These are phyloP conservation scores for Thalpophila matura DNA, from an alignment of 2,888 invertebrate species.

Conservation along the genomic window DNA sequence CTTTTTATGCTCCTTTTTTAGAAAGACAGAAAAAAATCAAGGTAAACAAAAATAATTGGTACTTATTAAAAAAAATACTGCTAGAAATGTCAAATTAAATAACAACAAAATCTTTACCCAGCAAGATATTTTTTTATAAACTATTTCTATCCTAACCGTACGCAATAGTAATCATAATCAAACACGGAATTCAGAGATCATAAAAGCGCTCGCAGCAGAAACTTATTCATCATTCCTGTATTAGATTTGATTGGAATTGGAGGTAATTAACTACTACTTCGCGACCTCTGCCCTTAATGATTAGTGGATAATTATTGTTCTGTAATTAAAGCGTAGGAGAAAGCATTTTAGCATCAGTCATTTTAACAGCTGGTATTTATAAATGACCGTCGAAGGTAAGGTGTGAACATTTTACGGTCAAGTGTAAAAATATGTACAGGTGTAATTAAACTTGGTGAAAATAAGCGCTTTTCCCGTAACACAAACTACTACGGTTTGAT, in stretches of 20 bases:
- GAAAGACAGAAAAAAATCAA: too few species aligned
- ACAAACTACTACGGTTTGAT: too few species aligned
- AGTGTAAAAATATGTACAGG: too few species aligned
- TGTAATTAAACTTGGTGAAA: too few species aligned
- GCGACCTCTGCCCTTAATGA: conserved; percentile 26
- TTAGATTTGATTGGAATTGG: conserved; percentile 23
- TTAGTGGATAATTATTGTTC: background rate
- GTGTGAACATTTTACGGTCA: background rate
- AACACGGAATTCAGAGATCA: background rate
- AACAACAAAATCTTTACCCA: too few species aligned
- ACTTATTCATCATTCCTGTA: background rate
- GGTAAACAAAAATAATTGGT: too few species aligned
- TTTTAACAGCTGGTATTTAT: conserved; percentile 3
- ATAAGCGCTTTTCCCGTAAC: too few species aligned
- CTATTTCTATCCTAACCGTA: background rate
- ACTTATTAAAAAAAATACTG: too few species aligned
- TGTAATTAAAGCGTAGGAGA: conserved; percentile 25
- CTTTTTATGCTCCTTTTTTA: too few species aligned
- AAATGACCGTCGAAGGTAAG: background rate
- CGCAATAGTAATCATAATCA: background rate
- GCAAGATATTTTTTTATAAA: background rate
- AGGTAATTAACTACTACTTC: background rate
- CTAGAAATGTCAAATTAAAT: too few species aligned
- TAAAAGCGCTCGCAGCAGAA: background rate
- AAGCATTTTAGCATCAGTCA: conserved; percentile 22